Base-by-base conservation (phyloP, 1,140 invertebrate genomes). In the Macrobrachium rosenbergii region DNA sequence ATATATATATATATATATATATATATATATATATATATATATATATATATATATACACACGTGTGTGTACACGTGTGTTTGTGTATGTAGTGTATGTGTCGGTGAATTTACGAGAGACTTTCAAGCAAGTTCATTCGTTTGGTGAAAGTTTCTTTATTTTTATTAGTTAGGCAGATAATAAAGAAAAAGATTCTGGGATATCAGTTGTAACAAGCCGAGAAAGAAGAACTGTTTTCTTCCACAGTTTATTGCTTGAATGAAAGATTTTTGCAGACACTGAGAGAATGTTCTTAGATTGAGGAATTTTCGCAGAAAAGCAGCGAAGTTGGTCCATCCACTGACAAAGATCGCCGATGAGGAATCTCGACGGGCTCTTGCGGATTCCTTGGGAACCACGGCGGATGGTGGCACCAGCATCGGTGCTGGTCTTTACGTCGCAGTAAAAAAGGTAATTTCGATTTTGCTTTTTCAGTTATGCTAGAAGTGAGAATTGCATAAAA, bases 321-420 rank as follows among this genome's bases (percentile, higher is more conserved):
- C 83, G 10, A 69, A 52, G 0, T 63, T 85, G 75, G 45, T 85
- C 14, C 83, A 78, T 58, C 37, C n/a, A 2, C 17, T 85, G 75
- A 52, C 16, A 5, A 17, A 37, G 6, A 67, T 85, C 60, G 59
- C 73, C 0, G 83, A 85, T 28, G 60, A 45, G 2, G 62, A 21
- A 14, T 85, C 83, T 7, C 75, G 83, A 21, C 45, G 67, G 69
- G 14, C 6, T 1, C 75, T 85, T 14, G 83, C 83, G 10, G 59
- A 85, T n/a, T 37, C 83, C 6, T 69, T 85, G 6, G 63, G 69
- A 23, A 85, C 83, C 0, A 78, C 64, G 60, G 83, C 83, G 23
- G 83, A 85, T 58, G 83, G 83, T 19, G 75, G 83, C 5, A 85
- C 83, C 16, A 85, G 83, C 37, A 85, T 85, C 52, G 83, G 83